Conservation (phyloP, 2,113 vertebrate species). For the Boulengeromyrus knoepffleri region DNA sequence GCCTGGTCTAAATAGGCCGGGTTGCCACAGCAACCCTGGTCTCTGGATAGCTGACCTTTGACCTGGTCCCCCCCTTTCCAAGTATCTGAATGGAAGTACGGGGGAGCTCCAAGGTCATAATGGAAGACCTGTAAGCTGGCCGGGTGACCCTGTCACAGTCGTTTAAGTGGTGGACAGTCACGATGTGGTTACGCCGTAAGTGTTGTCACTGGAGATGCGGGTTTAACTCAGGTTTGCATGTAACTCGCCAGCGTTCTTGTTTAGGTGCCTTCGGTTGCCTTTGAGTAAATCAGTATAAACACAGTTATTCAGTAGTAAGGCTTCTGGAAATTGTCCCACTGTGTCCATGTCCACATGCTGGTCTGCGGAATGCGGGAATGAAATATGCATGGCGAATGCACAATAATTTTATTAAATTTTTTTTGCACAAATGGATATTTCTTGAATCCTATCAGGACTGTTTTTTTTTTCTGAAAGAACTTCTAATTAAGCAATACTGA, state of each 20-base stretch:
- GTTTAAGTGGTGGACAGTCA: constrained; percentile 66
- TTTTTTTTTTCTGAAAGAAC: neutral
- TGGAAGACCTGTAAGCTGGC: constrained; percentile 53
- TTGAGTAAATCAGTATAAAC: neutral
- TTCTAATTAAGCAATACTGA: neutral
- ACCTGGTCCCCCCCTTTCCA: constrained; percentile 48
- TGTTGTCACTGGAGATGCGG: constrained; percentile 19
- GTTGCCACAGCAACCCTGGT: constrained; percentile 61
- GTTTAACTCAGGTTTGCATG: constrained; percentile 28
- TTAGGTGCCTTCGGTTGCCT: neutral
- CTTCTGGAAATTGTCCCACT: neutral
- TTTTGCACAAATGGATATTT: neutral
- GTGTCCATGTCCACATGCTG: neutral
- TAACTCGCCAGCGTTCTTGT: constrained; percentile 4
- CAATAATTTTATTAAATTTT: neutral
- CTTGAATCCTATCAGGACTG: neutral
- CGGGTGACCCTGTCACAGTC: constrained; percentile 62
- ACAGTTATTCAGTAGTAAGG: neutral
- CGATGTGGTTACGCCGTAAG: constrained; percentile 48
- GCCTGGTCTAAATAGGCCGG: constrained; percentile 62
- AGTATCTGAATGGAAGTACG: constrained; percentile 57
- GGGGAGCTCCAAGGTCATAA: constrained; percentile 58
- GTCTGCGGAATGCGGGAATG: neutral
- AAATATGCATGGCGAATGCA: neutral
- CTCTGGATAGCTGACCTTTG: constrained; percentile 70